phyloP scores from a whole-genome alignment of 1,140 invertebrate species.

The Trypoxylus dichotomus region DNA sequence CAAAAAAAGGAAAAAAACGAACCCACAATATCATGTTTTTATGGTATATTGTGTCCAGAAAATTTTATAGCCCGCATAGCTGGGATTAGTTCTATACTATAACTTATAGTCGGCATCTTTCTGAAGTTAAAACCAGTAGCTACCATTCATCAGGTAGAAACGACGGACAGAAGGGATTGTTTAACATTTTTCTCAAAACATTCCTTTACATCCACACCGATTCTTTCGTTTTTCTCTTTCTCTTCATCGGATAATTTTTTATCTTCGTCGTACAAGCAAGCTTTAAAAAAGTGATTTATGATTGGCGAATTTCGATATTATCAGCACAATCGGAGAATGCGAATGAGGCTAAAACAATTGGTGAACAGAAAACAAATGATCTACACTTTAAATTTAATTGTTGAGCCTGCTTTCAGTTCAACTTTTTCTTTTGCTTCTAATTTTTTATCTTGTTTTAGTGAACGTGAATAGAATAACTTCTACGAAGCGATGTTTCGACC shows the following conservation, averaged over 20 bases:
- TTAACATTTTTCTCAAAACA: conserved; percentile 26
- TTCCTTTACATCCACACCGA: not conserved
- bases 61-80: conserved; percentile 25
- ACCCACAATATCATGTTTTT: conserved; percentile 28
- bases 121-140: conserved; percentile 27
- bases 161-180: not conserved
- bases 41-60: conserved; percentile 29
- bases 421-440: not conserved
- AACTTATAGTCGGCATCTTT: conserved; percentile 27
- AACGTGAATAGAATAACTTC: not conserved
- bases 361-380: conserved; percentile 19
- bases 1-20: conserved; percentile 18
- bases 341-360: conserved; percentile 11
- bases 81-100: conserved; percentile 16
- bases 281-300: conserved; percentile 22
- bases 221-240: not conserved
- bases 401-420: not conserved
- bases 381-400: conserved; percentile 27
- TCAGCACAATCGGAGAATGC: conserved; percentile 17
- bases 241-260: not conserved
- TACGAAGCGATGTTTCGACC: not conserved
- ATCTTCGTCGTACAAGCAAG: not conserved
- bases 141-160: conserved; percentile 22
- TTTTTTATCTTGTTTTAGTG: not conserved
- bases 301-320: conserved; percentile 7